Base-by-base conservation (phyloP, 2,888 invertebrate species). In the Tromatobia lineatoria region DNA sequence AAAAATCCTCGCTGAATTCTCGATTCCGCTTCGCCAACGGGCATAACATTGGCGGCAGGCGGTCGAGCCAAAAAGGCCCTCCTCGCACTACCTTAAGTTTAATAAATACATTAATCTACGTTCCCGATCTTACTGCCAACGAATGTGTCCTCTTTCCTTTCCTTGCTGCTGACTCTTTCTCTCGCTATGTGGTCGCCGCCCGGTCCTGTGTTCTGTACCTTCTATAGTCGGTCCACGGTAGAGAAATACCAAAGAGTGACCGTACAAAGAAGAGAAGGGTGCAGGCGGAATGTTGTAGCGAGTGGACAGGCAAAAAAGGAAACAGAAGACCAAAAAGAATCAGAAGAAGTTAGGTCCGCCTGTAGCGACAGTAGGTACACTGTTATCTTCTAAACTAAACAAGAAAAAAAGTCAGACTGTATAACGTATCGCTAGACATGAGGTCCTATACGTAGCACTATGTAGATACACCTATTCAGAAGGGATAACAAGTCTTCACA, bases 91-190 rank as follows among this genome's bases (percentile, higher is more conserved):
- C 69, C 70, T 81, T 84, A 78, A 80, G 82, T 85, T 88, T 86
- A 87, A 88, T 88, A 88, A 88, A 88, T 87, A 87, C 87, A 87
- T 88, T 88, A 88, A 88, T 88, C 88, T 86, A 77, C 81, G 77
- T 86, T 85, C 77, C 45, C 70, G 85, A 88, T 88, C 88, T 86
- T 57, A 66, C 59, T 77, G 69, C 81, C 80, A 73, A 80, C 79
- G 70, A 80, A 82, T 83, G 78, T 80, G 83, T 71, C 76, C 73
- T 77, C 80, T 78, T 71, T 70, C 77, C 75, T 52, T 25, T 59
- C 47, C 77, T 70, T 47, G 34, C 25, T 23, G 52, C 71, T 67
- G 47, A 64, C 61, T 71, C 76, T 76, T 64, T 73, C 80, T 75
- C 78, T 54, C 78, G 78, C 81, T 79, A 77, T 84, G 75, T 78